Evolutionary conservation across 2,888 invertebrate genomes (phyloP).

Genomic region (Trachelus iudaicus): DNA sequence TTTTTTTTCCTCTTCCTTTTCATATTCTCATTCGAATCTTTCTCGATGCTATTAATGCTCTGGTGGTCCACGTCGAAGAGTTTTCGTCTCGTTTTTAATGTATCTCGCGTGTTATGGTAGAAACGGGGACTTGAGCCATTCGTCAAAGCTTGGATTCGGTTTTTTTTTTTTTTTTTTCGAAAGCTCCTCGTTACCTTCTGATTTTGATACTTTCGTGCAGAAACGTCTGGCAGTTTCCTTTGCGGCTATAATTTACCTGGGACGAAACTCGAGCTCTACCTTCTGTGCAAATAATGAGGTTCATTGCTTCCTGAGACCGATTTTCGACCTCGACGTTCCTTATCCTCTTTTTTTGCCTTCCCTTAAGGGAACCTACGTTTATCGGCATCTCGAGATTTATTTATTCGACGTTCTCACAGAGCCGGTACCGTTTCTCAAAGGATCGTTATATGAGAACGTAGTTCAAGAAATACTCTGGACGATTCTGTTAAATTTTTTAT

Average conservation of each 20-base stretch:
- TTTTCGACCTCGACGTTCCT: not conserved
- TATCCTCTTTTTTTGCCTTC: not conserved
- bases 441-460: too few species aligned
- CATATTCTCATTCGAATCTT: not conserved
- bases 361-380: too few species aligned
- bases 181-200: not conserved
- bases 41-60: not conserved
- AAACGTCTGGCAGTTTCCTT: not conserved
- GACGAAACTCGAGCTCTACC: not conserved
- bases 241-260: not conserved
- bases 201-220: not conserved
- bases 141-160: not conserved
- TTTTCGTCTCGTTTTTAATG: not conserved
- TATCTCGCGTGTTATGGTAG: not conserved
- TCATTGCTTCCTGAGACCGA: not conserved
- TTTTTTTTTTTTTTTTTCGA: not conserved
- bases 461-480: too few species aligned
- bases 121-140: not conserved
- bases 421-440: too few species aligned
- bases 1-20: not conserved
- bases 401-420: too few species aligned
- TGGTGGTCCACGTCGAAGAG: not conserved
- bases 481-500: too few species aligned
- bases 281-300: not conserved
- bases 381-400: too few species aligned